Conservation (phyloP, 2,113 vertebrate genomes). For the Corynorhinus townsendii region DNA sequence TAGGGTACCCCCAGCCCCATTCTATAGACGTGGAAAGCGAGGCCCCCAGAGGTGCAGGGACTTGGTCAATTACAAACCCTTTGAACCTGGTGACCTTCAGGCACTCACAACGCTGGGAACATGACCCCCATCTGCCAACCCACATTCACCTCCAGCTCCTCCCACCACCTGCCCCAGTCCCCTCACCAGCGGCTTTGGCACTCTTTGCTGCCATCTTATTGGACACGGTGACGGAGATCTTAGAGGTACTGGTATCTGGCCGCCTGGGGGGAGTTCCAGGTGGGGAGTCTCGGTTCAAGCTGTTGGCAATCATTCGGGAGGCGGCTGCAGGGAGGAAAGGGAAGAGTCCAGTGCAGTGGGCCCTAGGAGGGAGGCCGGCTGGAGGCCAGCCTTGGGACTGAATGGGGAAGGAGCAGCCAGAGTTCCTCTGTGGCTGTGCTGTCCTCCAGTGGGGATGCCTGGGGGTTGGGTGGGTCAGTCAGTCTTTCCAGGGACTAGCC, state of each 20-base stretch:
- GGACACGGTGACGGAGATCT: constrained; percentile 92
- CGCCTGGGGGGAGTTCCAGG: constrained; percentile 84
- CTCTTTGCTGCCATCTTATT: constrained; percentile 86
- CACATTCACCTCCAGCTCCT: not conserved
- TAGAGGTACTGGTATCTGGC: constrained; percentile 82
- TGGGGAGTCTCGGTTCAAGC: constrained; percentile 89
- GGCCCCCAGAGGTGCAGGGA: not conserved
- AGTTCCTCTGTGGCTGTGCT: not conserved
- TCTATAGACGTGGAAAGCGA: not conserved
- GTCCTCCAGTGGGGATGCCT: not conserved
- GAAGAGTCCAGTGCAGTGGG: not conserved
- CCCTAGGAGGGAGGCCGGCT: not conserved
- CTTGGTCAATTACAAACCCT: not conserved
- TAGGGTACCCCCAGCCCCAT: not conserved
- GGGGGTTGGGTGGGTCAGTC: not conserved
- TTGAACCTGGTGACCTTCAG: not conserved
- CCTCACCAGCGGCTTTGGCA: constrained; percentile 85
- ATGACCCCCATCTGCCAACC: not conserved
- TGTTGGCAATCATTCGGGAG: constrained; percentile 94
- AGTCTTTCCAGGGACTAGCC: not conserved
- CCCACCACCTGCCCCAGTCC: not conserved
- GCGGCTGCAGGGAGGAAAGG: constrained; percentile 81
- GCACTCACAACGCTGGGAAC: fast-evolving
- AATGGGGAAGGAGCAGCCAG: not conserved
- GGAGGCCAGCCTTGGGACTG: not conserved